These are phyloP conservation scores for Daubentonia madagascariensis DNA, from an alignment of 2,113 vertebrate genomes.

Conservation along the genomic window DNA sequence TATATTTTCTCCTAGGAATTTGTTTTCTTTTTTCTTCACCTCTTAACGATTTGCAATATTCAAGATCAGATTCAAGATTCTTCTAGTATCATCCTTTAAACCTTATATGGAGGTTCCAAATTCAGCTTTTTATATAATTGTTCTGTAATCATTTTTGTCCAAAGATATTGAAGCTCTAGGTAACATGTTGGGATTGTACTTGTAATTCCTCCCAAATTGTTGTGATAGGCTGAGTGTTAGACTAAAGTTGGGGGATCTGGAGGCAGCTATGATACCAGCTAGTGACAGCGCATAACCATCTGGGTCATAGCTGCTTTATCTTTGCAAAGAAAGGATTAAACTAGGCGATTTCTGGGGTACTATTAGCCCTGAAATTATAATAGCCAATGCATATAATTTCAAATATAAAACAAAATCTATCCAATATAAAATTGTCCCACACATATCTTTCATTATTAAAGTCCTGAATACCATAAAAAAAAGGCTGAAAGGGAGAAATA, in stretches of 20 bases:
- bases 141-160: neutral
- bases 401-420: neutral
- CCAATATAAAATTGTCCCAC: neutral
- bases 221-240: rapidly evolving
- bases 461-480: neutral
- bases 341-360: neutral
- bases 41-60: neutral
- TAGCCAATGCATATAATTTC: neutral
- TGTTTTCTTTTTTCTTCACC: neutral
- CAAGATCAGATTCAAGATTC: neutral
- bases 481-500: neutral
- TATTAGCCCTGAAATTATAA: neutral
- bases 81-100: neutral
- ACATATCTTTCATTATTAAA: neutral
- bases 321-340: neutral
- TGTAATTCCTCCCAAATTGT: no score
- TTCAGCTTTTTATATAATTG: neutral
- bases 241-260: rapidly evolving
- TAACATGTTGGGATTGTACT: neutral
- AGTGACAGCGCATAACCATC: rapidly evolving
- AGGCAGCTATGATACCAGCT: no score
- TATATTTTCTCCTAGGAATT: neutral
- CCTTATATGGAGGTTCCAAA: neutral
- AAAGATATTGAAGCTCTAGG: neutral
- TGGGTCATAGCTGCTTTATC: neutral